Evolutionary conservation across 2,888 invertebrate species (phyloP).

Genomic region (Nomada ruficornis): DNA sequence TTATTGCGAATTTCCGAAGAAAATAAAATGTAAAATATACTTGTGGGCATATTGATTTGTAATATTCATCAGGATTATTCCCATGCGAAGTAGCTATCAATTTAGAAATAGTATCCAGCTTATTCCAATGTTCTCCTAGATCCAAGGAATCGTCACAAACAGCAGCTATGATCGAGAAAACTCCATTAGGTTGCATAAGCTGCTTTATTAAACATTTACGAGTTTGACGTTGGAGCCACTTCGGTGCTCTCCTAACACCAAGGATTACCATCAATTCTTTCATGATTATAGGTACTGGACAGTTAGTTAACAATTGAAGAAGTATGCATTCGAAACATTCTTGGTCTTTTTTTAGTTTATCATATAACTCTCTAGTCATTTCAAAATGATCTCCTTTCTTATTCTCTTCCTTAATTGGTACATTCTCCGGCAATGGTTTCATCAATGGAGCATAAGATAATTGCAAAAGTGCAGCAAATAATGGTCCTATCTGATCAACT

Average conservation of each 20-base stretch:
- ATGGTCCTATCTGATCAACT: slow-evolving; percentile 76
- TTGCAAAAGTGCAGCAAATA: slow-evolving; percentile 89
- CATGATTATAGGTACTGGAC: slow-evolving; percentile 88
- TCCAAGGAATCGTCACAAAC: slow-evolving; percentile 87
- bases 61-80: slow-evolving; percentile 85
- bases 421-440: slow-evolving; percentile 84
- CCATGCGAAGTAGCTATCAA: slow-evolving; percentile 86
- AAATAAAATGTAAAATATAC: slow-evolving; percentile 66
- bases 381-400: slow-evolving; percentile 76
- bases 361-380: slow-evolving; percentile 87
- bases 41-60: slow-evolving; percentile 82
- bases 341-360: slow-evolving; percentile 85
- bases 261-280: slow-evolving; percentile 90
- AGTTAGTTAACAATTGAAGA: slow-evolving; percentile 85
- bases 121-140: slow-evolving; percentile 88
- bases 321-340: slow-evolving; percentile 85
- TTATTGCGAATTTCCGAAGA: slow-evolving; percentile 4
- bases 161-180: slow-evolving; percentile 88
- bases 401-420: background rate
- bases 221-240: slow-evolving; percentile 88
- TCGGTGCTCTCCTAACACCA: slow-evolving; percentile 86
- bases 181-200: slow-evolving; percentile 87
- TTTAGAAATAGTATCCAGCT: slow-evolving; percentile 88
- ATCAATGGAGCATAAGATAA: slow-evolving; percentile 88
- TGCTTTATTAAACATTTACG: slow-evolving; percentile 87